Evolutionary conservation across 2,113 vertebrate genomes (phyloP).

Genomic region (Gobius niger): DNA sequence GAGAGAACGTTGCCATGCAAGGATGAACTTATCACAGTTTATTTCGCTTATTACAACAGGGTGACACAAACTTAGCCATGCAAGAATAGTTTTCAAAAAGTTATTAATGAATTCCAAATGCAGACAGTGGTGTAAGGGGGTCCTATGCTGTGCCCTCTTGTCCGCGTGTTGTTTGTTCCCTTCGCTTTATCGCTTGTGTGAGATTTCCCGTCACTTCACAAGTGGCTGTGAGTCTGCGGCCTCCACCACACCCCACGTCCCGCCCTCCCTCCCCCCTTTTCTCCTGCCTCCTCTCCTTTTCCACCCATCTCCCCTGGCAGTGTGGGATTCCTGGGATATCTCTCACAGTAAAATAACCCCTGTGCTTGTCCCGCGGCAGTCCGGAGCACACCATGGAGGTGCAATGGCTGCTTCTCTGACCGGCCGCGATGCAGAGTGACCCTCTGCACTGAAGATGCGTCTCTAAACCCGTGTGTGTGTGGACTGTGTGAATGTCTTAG

Average conservation of each 20-base stretch:
- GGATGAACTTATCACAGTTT: too few relatives aligned
- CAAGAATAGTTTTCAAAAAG: too few relatives aligned
- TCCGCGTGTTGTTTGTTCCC: conserved; percentile 17
- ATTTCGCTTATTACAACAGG: background rate
- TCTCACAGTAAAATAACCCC: conserved; percentile 84
- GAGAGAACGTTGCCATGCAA: background rate
- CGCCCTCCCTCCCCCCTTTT: conserved; percentile 19
- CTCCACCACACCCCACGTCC: conserved; percentile 31
- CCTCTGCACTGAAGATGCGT: conserved; percentile 54
- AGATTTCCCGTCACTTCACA: conserved; percentile 83
- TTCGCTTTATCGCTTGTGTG: conserved; percentile 37
- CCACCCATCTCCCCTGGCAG: conserved; percentile 68
- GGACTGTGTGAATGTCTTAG: conserved; percentile 39
- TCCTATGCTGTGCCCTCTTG: background rate
- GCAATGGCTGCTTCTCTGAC: conserved; percentile 64
- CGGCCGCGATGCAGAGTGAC: conserved; percentile 58
- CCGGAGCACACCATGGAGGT: conserved; percentile 73
- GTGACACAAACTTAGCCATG: background rate
- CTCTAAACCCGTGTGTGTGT: conserved; percentile 32
- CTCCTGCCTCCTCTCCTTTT: conserved; percentile 29
- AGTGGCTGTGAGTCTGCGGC: conserved; percentile 75
- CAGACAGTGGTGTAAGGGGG: background rate
- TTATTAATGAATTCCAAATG: background rate
- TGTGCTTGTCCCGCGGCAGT: conserved; percentile 44
- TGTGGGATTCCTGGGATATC: conserved; percentile 89